phyloP scores from a whole-genome alignment of 2,888 invertebrate genomes.

The Horisme vitalbata region DNA sequence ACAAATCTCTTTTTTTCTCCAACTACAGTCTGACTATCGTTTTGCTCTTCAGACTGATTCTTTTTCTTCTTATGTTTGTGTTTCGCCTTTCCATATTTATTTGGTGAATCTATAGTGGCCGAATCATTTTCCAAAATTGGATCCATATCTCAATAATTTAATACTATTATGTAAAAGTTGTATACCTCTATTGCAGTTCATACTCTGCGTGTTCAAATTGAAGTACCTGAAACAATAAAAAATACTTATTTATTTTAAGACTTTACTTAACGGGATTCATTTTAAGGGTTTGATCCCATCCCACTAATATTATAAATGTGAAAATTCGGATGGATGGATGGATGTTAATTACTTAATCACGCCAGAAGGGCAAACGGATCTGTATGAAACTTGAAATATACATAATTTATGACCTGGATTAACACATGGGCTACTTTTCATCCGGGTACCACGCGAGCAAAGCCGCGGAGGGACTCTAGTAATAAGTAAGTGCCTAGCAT shows the following conservation, averaged over 20 bases:
- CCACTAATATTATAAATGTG: too few species aligned
- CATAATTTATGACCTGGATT: too few species aligned
- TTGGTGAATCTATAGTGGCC: constrained; percentile 64
- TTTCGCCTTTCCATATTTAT: constrained; percentile 70
- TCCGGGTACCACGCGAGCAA: too few species aligned
- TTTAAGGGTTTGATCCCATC: too few species aligned
- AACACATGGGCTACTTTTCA: too few species aligned
- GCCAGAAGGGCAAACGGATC: too few species aligned
- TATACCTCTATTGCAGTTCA: constrained; percentile 61
- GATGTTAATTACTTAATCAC: too few species aligned
- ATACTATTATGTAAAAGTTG: constrained; percentile 41
- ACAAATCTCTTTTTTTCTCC: constrained; percentile 73
- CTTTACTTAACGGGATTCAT: too few species aligned
- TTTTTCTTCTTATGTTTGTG: constrained; percentile 74
- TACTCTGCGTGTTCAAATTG: constrained; percentile 49
- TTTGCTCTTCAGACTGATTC: constrained; percentile 51
- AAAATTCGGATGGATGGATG: too few species aligned
- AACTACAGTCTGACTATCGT: constrained; percentile 68
- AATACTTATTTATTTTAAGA: constrained; percentile 20
- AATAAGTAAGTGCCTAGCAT: too few species aligned
- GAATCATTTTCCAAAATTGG: constrained; percentile 80
- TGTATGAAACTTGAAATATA: too few species aligned
- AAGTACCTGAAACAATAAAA: constrained; percentile 64
- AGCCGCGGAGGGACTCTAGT: too few species aligned
- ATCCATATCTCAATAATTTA: constrained; percentile 62